phyloP scores from a whole-genome alignment of 2,888 invertebrate genomes.

The Salpingus planirostris region DNA sequence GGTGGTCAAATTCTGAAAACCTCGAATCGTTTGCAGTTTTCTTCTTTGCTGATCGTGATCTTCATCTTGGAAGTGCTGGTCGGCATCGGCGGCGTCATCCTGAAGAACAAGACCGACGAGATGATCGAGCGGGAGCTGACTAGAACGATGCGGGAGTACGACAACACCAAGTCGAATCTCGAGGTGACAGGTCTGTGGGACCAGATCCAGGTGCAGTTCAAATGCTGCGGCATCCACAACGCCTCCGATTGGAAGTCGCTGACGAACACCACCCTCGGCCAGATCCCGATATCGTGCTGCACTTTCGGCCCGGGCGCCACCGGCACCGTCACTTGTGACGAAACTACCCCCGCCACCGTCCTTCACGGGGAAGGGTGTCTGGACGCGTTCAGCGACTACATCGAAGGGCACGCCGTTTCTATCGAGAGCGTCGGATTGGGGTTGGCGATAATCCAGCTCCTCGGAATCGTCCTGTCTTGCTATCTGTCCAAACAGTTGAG shows the following conservation, averaged over 20 bases:
- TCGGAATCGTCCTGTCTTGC: slow-evolving; percentile 85
- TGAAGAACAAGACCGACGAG: slow-evolving; percentile 56
- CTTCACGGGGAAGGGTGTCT: slow-evolving; percentile 55
- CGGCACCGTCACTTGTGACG: slow-evolving; percentile 36
- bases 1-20: no score
- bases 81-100: slow-evolving; percentile 70
- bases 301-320: slow-evolving; percentile 41
- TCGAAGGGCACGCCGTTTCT: slow-evolving; percentile 61
- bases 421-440: slow-evolving; percentile 74
- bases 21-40: slow-evolving; percentile 67
- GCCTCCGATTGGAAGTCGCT: slow-evolving; percentile 55
- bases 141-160: slow-evolving; percentile 56
- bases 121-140: slow-evolving; percentile 59
- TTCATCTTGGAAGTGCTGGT: slow-evolving; percentile 75
- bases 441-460: slow-evolving; percentile 72
- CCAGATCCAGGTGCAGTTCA: slow-evolving; percentile 65
- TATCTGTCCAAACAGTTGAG: slow-evolving; percentile 84
- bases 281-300: slow-evolving; percentile 59
- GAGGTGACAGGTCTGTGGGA: slow-evolving; percentile 66
- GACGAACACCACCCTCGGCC: slow-evolving; percentile 29
- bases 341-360: slow-evolving; percentile 26
- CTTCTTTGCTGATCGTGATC: slow-evolving; percentile 64
- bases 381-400: slow-evolving; percentile 49
- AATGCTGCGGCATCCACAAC: slow-evolving; percentile 62
- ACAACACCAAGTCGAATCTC: slow-evolving; percentile 12